phyloP scores from a whole-genome alignment of 2,797 vertebrate species.

The Rhinella marina region DNA sequence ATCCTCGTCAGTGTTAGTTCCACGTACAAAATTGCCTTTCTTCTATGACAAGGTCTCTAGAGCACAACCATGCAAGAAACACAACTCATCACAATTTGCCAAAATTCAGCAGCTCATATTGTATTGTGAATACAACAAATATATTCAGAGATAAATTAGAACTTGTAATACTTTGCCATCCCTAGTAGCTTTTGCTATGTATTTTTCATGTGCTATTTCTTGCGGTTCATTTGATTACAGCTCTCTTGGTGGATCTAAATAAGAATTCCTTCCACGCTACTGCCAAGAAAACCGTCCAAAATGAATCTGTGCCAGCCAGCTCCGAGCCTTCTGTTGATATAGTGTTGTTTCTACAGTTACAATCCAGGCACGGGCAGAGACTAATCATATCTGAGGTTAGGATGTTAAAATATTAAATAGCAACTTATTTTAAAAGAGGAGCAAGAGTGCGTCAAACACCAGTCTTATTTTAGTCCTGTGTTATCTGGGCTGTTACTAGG shows the following conservation, averaged over 20 bases:
- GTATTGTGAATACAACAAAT: not conserved
- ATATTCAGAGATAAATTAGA: not conserved
- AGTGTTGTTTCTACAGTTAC: conserved; percentile 62
- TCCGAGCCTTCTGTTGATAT: conserved; percentile 58
- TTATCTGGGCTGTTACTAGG: conserved; percentile 45
- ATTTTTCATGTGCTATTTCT: conserved; percentile 50
- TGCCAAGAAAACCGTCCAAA: conserved; percentile 61
- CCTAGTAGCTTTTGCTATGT: conserved; percentile 43
- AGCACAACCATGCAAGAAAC: not conserved
- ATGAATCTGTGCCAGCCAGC: conserved; percentile 62
- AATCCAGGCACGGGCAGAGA: conserved; percentile 44
- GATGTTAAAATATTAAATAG: conserved; percentile 43
- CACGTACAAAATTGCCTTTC: not conserved
- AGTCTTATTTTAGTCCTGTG: conserved; percentile 43
- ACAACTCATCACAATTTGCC: not conserved
- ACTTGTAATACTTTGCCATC: conserved; percentile 21
- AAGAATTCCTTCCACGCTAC: conserved; percentile 37
- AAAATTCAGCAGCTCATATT: not conserved
- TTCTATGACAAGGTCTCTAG: not conserved
- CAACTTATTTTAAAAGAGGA: conserved; percentile 24
- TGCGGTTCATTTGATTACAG: conserved; percentile 59
- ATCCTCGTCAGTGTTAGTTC: not conserved
- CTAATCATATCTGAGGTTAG: conserved; percentile 56
- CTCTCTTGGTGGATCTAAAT: conserved; percentile 58
- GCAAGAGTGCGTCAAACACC: conserved; percentile 46